These are phyloP conservation scores for Calameuta idolon DNA, from an alignment of 2,888 invertebrate genomes.

Conservation along the genomic window DNA sequence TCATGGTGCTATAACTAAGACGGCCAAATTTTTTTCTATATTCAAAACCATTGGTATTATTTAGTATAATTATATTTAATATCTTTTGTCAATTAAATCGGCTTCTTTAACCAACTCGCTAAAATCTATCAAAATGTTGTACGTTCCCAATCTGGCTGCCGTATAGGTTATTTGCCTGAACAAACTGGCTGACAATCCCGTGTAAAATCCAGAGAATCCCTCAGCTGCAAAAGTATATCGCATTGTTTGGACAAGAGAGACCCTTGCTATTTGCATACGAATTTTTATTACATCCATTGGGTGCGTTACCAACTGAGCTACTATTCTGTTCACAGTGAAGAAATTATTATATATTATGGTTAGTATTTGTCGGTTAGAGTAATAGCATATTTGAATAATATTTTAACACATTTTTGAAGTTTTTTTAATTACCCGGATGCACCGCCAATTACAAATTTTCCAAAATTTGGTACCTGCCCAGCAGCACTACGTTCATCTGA, in stretches of 20 bases:
- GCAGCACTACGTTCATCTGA: not conserved
- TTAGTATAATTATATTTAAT: not conserved
- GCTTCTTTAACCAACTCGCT: conserved; percentile 7
- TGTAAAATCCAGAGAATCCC: conserved; percentile 72
- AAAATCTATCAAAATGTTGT: conserved; percentile 71
- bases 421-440: conserved; percentile 37
- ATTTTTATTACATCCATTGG: conserved; percentile 77
- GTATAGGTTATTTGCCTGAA: conserved; percentile 77
- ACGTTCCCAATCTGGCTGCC: conserved; percentile 75
- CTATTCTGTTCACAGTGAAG: conserved; percentile 21
- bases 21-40: conserved; percentile 35
- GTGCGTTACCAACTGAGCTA: conserved; percentile 69
- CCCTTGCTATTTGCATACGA: conserved; percentile 74
- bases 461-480: conserved; percentile 29
- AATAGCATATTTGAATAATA: not conserved
- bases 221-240: conserved; percentile 69
- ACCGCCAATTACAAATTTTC: conserved; percentile 43
- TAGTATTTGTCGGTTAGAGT: not conserved
- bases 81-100: not conserved
- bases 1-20: conserved; percentile 38
- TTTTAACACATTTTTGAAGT: not conserved
- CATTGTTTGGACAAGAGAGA: conserved; percentile 50
- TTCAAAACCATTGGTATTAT: not conserved
- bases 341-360: not conserved
- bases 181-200: conserved; percentile 65